phyloP scores from a whole-genome alignment of 2,113 vertebrate genomes.

The Parus major region DNA sequence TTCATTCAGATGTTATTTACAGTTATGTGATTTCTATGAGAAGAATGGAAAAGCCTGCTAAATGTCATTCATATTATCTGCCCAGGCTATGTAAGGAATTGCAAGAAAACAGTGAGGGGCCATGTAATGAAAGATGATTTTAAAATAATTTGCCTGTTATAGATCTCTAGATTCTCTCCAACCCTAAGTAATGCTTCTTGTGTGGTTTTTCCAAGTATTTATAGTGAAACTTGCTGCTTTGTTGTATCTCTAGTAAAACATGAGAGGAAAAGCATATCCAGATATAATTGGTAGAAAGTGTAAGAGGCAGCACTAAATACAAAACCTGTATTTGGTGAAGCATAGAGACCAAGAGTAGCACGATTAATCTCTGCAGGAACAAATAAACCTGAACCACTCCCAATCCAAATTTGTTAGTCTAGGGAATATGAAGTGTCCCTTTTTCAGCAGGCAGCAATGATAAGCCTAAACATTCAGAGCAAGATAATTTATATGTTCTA shows the following conservation, averaged over 20 bases:
- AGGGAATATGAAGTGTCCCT: neutral
- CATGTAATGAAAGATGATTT: neutral
- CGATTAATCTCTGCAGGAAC: neutral
- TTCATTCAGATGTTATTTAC: neutral
- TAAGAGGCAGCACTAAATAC: neutral
- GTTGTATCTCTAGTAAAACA: neutral
- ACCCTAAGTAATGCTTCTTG: neutral
- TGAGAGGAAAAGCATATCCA: rapidly evolving
- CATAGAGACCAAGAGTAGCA: neutral
- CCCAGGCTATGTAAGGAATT: neutral
- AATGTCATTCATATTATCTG: neutral
- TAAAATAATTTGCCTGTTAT: neutral
- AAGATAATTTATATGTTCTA: neutral
- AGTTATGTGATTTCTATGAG: neutral
- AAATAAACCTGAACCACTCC: neutral
- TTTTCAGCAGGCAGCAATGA: neutral
- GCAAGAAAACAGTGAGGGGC: neutral
- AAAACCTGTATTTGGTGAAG: neutral
- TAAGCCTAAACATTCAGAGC: neutral
- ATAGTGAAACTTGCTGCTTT: neutral
- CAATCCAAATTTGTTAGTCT: neutral
- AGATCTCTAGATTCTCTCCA: neutral
- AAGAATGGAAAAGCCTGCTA: neutral
- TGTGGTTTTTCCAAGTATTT: neutral
- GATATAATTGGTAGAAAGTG: neutral